A percentile compares a stretch with the other conserved stretches of the same genome.
Evolutionary conservation across 2,113 vertebrate genomes (phyloP).

Genomic region (Anser cygnoides): DNA sequence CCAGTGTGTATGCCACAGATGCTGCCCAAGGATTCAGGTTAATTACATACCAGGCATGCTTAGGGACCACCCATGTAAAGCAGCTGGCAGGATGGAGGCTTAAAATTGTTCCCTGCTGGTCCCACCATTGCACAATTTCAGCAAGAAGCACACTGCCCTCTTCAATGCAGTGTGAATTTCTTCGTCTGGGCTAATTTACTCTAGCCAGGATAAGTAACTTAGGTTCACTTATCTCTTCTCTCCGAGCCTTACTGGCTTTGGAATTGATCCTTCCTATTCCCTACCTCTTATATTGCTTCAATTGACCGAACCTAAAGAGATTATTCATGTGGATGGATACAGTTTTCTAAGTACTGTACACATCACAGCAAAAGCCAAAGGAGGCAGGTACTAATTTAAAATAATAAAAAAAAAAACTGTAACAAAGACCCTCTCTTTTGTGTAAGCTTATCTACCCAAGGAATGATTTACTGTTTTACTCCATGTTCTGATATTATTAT

Average conservation of each 20-base stretch:
- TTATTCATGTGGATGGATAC: background rate
- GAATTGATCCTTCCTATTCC: background rate
- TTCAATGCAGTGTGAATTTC: background rate
- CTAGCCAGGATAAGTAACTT: background rate
- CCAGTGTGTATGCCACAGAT: slow-evolving; percentile 20
- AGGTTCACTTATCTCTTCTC: background rate
- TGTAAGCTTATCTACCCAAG: background rate
- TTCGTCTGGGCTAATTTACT: slow-evolving; percentile 16
- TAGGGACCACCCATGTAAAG: slow-evolving; percentile 52
- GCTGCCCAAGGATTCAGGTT: slow-evolving; percentile 45
- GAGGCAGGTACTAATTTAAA: slow-evolving; percentile 6
- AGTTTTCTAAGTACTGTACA: background rate
- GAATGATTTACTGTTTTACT: slow-evolving; percentile 21
- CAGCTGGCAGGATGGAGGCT: slow-evolving; percentile 32
- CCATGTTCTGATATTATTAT: background rate
- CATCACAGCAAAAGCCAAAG: background rate
- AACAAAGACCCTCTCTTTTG: background rate
- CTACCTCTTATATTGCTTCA: background rate
- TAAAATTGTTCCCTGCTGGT: slow-evolving; percentile 38
- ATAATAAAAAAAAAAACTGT: background rate
- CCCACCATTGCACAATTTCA: background rate
- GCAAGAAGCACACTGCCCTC: background rate
- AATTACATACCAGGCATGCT: slow-evolving; percentile 35
- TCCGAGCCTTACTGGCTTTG: background rate
- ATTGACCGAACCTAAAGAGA: background rate